These are phyloP conservation scores for Bombus impatiens DNA, from an alignment of 1,140 invertebrate genomes.

Conservation along the genomic window DNA sequence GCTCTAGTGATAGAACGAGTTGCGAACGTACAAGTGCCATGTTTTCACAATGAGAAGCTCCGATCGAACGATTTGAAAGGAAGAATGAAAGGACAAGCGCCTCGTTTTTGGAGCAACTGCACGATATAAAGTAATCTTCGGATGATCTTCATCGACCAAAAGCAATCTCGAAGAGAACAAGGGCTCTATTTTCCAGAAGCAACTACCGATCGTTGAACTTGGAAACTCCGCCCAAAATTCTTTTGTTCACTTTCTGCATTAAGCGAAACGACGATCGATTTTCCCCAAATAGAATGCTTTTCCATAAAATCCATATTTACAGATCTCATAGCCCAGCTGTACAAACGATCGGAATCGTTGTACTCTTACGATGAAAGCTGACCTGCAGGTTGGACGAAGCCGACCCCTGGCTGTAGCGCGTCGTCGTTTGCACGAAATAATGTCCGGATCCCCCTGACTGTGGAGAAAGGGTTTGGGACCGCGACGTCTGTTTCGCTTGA, in stretches of 20 bases:
- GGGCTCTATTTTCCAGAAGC: background rate
- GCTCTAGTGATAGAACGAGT: no score
- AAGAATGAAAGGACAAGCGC: background rate
- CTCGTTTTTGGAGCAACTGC: background rate
- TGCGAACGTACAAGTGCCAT: no score
- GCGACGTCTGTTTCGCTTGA: constrained; percentile 42
- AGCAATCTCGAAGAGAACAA: background rate
- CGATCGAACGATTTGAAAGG: background rate
- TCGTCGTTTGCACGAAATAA: constrained; percentile 17
- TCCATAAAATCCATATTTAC: background rate
- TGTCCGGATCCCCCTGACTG: constrained; percentile 19
- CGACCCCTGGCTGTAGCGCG: background rate
- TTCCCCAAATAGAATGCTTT: constrained; percentile 1
- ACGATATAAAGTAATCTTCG: background rate
- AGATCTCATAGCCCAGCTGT: background rate
- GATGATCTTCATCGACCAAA: background rate
- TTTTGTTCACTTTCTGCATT: background rate
- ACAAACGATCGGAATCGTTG: background rate
- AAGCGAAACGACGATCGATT: background rate
- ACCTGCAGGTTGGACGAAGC: constrained; percentile 32
- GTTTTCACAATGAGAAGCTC: background rate
- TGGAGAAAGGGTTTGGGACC: constrained; percentile 16
- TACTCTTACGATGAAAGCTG: background rate
- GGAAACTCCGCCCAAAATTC: no score
- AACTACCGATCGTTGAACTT: background rate